These are phyloP conservation scores for Iguana delicatissima DNA, from an alignment of 2,797 vertebrate genomes.

Conservation along the genomic window DNA sequence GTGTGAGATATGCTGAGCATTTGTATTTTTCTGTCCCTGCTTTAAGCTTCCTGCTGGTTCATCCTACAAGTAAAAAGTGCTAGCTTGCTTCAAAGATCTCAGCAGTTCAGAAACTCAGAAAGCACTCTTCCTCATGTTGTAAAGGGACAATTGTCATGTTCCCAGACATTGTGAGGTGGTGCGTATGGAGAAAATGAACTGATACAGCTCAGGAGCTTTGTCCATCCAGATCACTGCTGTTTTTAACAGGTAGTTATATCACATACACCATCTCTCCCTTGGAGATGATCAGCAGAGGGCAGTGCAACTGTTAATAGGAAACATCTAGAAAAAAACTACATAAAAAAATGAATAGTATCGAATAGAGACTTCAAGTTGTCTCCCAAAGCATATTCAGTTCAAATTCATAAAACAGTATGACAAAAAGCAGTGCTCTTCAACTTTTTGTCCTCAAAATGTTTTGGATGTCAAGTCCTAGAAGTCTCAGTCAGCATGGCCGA, in stretches of 20 bases:
- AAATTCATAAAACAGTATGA: neutral
- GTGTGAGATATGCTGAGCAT: neutral
- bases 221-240: neutral
- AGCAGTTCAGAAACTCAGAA: neutral
- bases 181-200: too few relatives aligned
- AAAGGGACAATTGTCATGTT: neutral
- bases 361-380: neutral
- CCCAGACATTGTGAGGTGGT: too few relatives aligned
- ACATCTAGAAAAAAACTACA: neutral
- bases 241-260: too few relatives aligned
- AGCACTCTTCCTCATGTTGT: neutral
- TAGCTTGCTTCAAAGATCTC: neutral
- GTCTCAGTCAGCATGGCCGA: too few relatives aligned
- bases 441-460: too few relatives aligned
- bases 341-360: too few relatives aligned
- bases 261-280: neutral
- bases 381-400: neutral
- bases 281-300: neutral
- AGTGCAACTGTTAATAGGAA: neutral
- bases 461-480: too few relatives aligned
- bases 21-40: too few relatives aligned
- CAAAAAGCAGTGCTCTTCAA: neutral
- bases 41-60: too few relatives aligned
- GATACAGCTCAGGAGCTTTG: neutral
- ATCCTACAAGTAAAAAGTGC: neutral